Conservation (phyloP, 2,888 invertebrate genomes). For the Epiblema foenella region DNA sequence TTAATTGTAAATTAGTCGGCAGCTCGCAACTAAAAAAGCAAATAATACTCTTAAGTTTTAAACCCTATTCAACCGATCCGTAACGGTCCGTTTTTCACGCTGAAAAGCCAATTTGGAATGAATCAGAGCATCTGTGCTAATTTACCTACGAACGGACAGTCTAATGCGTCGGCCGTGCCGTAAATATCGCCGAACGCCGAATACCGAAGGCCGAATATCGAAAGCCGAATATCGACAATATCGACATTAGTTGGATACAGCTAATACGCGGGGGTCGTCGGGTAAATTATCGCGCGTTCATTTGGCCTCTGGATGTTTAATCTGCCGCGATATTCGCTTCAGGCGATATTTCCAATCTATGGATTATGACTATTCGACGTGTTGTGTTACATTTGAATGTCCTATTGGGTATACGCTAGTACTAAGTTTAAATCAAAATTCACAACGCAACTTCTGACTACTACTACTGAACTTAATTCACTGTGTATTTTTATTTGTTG, state of each 20-base stretch:
- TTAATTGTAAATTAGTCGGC: conserved; percentile 45
- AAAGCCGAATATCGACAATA: conserved; percentile 62
- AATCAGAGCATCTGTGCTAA: conserved; percentile 86
- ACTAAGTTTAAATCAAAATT: conserved; percentile 16
- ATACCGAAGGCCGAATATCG: conserved; percentile 73
- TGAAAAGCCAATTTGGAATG: conserved; percentile 85
- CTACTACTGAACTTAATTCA: not conserved
- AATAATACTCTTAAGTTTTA: conserved; percentile 64
- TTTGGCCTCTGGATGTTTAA: conserved; percentile 83
- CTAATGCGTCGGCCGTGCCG: conserved; percentile 82
- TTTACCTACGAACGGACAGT: conserved; percentile 85
- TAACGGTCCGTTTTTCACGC: conserved; percentile 72
- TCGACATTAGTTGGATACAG: conserved; percentile 83
- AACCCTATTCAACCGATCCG: conserved; percentile 75
- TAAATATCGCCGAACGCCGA: conserved; percentile 83
- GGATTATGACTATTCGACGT: conserved; percentile 38
- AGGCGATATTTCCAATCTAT: conserved; percentile 51
- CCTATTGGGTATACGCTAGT: conserved; percentile 28
- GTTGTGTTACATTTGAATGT: conserved; percentile 34
- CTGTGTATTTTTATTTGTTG: conserved; percentile 53
- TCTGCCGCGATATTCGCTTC: conserved; percentile 76
- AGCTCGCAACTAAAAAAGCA: conserved; percentile 57
- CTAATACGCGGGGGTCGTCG: conserved; percentile 82
- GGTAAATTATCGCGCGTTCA: conserved; percentile 84
- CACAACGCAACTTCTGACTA: not conserved